Conservation (phyloP, 2,888 invertebrate species). For the Limnephilus rhombicus region DNA sequence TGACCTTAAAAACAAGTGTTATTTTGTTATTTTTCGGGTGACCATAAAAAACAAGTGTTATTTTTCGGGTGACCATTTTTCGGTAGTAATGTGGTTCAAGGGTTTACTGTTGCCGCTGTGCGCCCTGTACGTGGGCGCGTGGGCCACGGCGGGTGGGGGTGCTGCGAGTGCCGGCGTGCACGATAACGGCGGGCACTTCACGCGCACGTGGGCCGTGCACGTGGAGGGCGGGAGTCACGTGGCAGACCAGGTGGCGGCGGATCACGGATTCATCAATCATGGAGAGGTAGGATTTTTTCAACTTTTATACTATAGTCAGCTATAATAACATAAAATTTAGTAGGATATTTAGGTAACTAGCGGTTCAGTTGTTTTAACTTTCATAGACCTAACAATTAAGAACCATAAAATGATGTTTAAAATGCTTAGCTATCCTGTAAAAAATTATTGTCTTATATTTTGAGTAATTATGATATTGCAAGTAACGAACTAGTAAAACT, state of each 20-base stretch:
- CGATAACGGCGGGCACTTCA: conserved; percentile 77
- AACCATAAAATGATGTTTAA: background rate
- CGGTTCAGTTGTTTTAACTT: background rate
- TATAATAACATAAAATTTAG: too few species aligned
- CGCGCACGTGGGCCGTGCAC: conserved; percentile 92
- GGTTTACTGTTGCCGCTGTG: conserved; percentile 71
- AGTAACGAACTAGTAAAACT: background rate
- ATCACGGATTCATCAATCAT: conserved; percentile 90
- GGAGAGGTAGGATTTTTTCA: conserved; percentile 83
- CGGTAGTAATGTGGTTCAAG: conserved; percentile 69
- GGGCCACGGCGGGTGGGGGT: background rate
- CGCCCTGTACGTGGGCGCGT: conserved; percentile 69
- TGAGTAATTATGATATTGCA: background rate
- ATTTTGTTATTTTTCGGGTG: background rate
- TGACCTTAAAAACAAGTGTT: background rate
- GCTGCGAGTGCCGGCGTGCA: conserved; percentile 13
- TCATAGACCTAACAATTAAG: background rate
- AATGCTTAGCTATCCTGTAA: too few species aligned
- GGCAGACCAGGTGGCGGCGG: conserved; percentile 86
- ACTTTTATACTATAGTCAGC: background rate
- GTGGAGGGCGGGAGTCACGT: conserved; percentile 83
- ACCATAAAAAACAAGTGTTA: background rate
- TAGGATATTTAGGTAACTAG: too few species aligned
- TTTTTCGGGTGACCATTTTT: conserved; percentile 68
- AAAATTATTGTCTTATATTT: background rate